phyloP scores from a whole-genome alignment of 2,113 vertebrate species.

The Tachysurus fulvidraco region DNA sequence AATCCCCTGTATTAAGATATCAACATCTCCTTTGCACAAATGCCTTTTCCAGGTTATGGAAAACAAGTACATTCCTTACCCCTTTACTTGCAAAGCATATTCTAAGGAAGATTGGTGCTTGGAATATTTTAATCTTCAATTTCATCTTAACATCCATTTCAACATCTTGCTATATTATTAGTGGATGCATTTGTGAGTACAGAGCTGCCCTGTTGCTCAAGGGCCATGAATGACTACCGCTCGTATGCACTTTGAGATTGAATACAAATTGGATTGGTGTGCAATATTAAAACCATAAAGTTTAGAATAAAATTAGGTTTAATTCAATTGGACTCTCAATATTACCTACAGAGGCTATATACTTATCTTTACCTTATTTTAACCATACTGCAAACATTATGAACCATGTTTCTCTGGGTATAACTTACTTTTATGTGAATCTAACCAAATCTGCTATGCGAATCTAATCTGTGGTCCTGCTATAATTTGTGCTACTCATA shows the following conservation, averaged over 20 bases:
- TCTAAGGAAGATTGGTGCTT: not conserved
- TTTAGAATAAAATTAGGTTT: not conserved
- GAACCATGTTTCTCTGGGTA: not conserved
- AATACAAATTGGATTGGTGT: not conserved
- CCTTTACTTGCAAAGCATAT: not conserved
- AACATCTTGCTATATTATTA: not conserved
- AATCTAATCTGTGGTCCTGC: slow-evolving; percentile 7
- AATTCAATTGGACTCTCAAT: not conserved
- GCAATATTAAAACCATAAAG: not conserved
- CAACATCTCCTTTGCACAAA: not conserved
- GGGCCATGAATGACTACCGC: not conserved
- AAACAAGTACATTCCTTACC: not conserved
- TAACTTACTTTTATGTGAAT: not conserved
- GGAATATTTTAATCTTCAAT: not conserved
- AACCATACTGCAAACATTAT: slow-evolving; percentile 20
- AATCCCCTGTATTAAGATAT: not conserved
- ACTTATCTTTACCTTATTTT: not conserved
- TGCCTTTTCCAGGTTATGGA: not conserved
- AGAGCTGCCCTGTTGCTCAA: not conserved
- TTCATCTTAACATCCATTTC: not conserved
- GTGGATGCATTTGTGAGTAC: not conserved
- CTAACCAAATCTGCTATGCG: slow-evolving; percentile 16
- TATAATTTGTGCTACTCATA: slow-evolving; percentile 15
- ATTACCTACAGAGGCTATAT: not conserved
- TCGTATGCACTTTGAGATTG: not conserved